Conservation (phyloP, 2,113 vertebrate species). For the Astatotilapia flaviijosephi region DNA sequence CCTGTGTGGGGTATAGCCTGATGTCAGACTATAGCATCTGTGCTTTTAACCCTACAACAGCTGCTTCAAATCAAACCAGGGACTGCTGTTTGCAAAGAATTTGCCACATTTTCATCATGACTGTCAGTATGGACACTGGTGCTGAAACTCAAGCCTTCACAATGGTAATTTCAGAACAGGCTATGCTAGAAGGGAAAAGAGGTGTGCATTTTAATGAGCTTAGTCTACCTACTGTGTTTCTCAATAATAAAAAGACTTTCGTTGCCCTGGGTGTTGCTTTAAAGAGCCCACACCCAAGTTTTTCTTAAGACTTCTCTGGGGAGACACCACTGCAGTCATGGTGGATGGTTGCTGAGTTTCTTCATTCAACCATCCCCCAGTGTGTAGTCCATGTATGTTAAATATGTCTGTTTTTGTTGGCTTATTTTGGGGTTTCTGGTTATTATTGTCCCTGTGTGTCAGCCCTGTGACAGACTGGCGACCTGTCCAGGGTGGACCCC, state of each 20-base stretch:
- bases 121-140: not conserved
- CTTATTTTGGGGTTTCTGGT: not conserved
- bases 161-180: not conserved
- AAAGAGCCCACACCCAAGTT: conserved; percentile 10
- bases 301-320: not conserved
- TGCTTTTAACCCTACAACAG: not conserved
- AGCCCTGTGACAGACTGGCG: too few species aligned
- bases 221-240: not conserved
- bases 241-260: not conserved
- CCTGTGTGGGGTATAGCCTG: not conserved
- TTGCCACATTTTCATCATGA: not conserved
- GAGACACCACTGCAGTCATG: not conserved
- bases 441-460: not conserved
- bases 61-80: not conserved
- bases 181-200: not conserved
- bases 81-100: not conserved
- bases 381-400: not conserved
- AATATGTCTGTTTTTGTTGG: not conserved
- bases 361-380: not conserved
- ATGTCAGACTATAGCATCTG: not conserved
- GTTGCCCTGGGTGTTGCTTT: conserved; percentile 27
- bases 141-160: not conserved
- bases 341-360: not conserved
- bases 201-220: not conserved
- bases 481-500: too few species aligned